Base-by-base conservation (phyloP, 2,888 invertebrate genomes). In the Idaea biselata region DNA sequence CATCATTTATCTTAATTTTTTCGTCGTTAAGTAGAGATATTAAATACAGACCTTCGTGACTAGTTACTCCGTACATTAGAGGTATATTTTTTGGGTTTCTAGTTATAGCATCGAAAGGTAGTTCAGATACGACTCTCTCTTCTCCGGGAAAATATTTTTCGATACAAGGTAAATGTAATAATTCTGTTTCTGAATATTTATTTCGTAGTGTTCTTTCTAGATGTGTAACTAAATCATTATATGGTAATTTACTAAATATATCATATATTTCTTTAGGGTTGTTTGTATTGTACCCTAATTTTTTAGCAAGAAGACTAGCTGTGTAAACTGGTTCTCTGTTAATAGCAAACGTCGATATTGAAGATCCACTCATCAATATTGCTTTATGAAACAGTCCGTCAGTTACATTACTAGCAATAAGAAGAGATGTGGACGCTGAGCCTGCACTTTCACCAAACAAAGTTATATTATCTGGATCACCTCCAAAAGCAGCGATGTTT, bases 361-460 rank as follows among this genome's bases (percentile, higher is more conserved):
- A 73, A 11, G 82, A 78, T 3, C 87, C 87, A 60, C 86, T 87
- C 69, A 84, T 84, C n/a, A 83, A 65, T 56, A 87, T 86, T 1
- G 77, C 86, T 73, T 73, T 82, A 14, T 83, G 72, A 60, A 86
- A 84, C 11, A 87, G 69, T 3, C 81, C 84, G 17, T 78, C 66
- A 4, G 84, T 78, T 6, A 77, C 70, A 58, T 82, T 68, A 67
- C 81, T 84, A 0, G 78, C 73, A 58, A 85, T 18, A 16, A 87
- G 71, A 18, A 86, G 61, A 1, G 86, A 78, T 2, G 75, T 68
- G 0, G 86, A 88, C 0, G 76, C 75, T 1, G 74, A 83, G 16
- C 88, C 87, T 54, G 89, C 87, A 61, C 88, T 89, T 63, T 86
- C 82, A n/a, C 87, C 87, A 68, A 88, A 88, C 3, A 87, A 54